These are phyloP conservation scores for Ectropis crepuscularia DNA, from an alignment of 2,888 invertebrate species.

Conservation along the genomic window DNA sequence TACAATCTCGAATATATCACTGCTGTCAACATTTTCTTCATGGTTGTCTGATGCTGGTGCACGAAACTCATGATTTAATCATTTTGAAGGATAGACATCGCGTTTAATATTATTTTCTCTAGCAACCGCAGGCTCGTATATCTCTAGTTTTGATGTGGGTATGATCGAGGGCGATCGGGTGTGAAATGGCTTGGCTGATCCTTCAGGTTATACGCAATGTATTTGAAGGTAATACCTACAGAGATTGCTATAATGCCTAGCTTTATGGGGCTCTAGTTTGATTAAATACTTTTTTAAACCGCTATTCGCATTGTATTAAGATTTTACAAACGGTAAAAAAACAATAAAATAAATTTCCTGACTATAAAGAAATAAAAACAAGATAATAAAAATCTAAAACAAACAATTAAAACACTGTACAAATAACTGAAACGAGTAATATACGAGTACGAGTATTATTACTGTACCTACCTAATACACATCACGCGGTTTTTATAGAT, in stretches of 20 bases:
- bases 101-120: constrained; percentile 37
- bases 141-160: constrained; percentile 58
- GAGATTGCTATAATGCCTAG: constrained; percentile 11
- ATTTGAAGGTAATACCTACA: constrained; percentile 23
- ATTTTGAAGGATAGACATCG: constrained; percentile 28
- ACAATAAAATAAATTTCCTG: no score
- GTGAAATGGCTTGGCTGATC: constrained; percentile 71
- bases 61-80: constrained; percentile 21
- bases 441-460: no score
- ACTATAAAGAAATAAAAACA: no score
- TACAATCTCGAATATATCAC: constrained; percentile 10
- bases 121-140: constrained; percentile 31
- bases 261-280: neutral
- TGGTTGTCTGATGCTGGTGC: constrained; percentile 20
- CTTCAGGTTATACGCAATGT: constrained; percentile 49
- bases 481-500: no score
- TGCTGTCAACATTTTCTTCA: constrained; percentile 7
- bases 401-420: no score
- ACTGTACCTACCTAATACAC: no score
- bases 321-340: no score
- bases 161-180: constrained; percentile 71
- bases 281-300: no score
- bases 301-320: no score
- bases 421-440: no score
- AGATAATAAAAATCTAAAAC: no score